Evolutionary conservation across 2,113 vertebrate genomes (phyloP).

Genomic region (Chelonoidis abingdonii): DNA sequence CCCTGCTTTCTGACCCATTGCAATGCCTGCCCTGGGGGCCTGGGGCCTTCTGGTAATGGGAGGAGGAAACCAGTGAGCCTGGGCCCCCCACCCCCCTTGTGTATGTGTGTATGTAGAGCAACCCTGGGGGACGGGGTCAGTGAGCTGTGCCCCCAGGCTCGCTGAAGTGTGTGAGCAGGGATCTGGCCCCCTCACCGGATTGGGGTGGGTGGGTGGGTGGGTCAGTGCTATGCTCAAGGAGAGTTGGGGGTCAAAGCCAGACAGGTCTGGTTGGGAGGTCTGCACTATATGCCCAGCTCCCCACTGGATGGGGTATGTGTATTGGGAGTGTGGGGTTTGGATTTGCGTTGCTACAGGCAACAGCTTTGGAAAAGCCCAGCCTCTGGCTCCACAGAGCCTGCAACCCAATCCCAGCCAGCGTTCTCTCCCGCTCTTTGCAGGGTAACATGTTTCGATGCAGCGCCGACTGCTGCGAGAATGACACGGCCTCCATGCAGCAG

Average conservation of each 20-base stretch:
- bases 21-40: no score
- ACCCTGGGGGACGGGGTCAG: not conserved
- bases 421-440: constrained; percentile 66
- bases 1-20: no score
- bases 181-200: not conserved
- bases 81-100: no score
- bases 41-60: no score
- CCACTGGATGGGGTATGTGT: not conserved
- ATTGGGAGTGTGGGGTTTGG: not conserved
- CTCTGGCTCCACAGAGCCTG: not conserved
- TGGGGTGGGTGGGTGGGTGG: no score
- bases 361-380: not conserved
- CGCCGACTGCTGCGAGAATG: no score
- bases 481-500: constrained; percentile 87
- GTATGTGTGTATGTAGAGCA: not conserved
- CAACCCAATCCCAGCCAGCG: not conserved
- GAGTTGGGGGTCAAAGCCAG: not conserved
- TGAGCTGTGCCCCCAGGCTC: not conserved
- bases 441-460: constrained; percentile 91
- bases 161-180: no score
- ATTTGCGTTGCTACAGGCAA: not conserved
- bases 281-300: not conserved
- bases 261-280: not conserved
- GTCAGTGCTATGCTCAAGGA: not conserved
- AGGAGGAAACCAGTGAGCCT: no score